Conservation (phyloP, 2,888 invertebrate genomes). For the Spodoptera picta region DNA sequence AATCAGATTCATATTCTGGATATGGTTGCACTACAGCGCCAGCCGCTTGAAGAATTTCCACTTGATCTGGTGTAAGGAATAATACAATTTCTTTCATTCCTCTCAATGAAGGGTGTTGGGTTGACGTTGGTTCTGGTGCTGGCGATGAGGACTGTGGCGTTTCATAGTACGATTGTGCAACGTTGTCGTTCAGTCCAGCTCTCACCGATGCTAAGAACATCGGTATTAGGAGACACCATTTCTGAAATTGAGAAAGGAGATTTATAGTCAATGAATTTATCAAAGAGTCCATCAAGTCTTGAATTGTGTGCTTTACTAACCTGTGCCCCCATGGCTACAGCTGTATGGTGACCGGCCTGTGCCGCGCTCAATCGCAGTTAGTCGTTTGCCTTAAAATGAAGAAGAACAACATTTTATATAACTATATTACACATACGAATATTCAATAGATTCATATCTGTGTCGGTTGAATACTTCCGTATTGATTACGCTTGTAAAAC, state of each 20-base stretch:
- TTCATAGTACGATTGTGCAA: slow-evolving; percentile 66
- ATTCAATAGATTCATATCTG: slow-evolving; percentile 64
- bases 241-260: slow-evolving; percentile 57
- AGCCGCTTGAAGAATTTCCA: slow-evolving; percentile 68
- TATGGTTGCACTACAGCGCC: slow-evolving; percentile 63
- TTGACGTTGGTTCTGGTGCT: slow-evolving; percentile 38
- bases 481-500: slow-evolving; percentile 42
- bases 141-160: slow-evolving; percentile 39
- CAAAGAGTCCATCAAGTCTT: too few species aligned
- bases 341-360: slow-evolving; percentile 59
- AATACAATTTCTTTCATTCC: slow-evolving; percentile 75
- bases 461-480: slow-evolving; percentile 27
- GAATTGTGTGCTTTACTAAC: slow-evolving; percentile 60
- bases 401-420: slow-evolving; percentile 74
- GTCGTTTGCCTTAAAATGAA: slow-evolving; percentile 67
- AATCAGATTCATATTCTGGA: slow-evolving; percentile 46
- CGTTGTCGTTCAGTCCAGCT: slow-evolving; percentile 63
- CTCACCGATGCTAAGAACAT: slow-evolving; percentile 58
- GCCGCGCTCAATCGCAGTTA: slow-evolving; percentile 57
- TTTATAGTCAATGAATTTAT: too few species aligned
- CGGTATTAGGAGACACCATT: slow-evolving; percentile 61
- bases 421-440: slow-evolving; percentile 63
- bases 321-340: slow-evolving; percentile 66
- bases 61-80: slow-evolving; percentile 78
- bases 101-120: slow-evolving; percentile 45